Conservation (phyloP, 2,888 invertebrate genomes). For the Drosophila bunnanda region DNA sequence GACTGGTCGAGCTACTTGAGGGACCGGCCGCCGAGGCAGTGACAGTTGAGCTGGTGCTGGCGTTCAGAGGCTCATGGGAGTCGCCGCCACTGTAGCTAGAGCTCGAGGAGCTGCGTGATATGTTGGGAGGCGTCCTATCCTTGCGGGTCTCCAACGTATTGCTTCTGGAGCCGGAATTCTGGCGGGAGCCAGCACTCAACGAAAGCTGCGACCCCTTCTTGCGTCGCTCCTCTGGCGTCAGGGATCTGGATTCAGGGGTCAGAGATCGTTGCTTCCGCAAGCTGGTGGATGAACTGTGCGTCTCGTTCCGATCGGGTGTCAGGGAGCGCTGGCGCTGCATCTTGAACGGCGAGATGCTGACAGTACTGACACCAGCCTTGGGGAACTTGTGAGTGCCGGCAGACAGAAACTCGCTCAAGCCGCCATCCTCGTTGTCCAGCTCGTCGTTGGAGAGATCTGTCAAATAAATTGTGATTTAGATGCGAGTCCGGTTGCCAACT, state of each 20-base stretch:
- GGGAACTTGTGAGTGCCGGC: slow-evolving; percentile 80
- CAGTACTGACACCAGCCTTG: slow-evolving; percentile 44
- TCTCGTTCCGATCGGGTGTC: slow-evolving; percentile 84
- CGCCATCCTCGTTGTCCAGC: slow-evolving; percentile 86
- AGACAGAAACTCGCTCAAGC: slow-evolving; percentile 82
- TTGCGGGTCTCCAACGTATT: slow-evolving; percentile 84
- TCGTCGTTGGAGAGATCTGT: slow-evolving; percentile 86
- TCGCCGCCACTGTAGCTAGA: slow-evolving; percentile 84
- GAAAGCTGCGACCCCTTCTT: slow-evolving; percentile 82
- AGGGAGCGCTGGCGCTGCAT: slow-evolving; percentile 83
- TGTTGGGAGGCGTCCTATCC: slow-evolving; percentile 79
- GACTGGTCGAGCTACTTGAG: slow-evolving; percentile 42
- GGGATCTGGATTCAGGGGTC: slow-evolving; percentile 84
- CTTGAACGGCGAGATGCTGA: slow-evolving; percentile 80
- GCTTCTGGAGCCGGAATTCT: slow-evolving; percentile 83
- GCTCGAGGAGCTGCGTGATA: slow-evolving; percentile 84
- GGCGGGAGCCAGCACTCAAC: slow-evolving; percentile 78
- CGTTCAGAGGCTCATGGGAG: slow-evolving; percentile 54
- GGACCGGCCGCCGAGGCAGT: slow-evolving; percentile 23
- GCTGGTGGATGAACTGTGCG: slow-evolving; percentile 83
- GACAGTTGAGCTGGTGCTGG: slow-evolving; percentile 43
- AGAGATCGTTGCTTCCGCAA: slow-evolving; percentile 83
- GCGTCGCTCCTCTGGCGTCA: slow-evolving; percentile 84
- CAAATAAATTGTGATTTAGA: not conserved
- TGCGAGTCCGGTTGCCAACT: not conserved